phyloP scores from a whole-genome alignment of 2,888 invertebrate species.

The Archips crataeganus region DNA sequence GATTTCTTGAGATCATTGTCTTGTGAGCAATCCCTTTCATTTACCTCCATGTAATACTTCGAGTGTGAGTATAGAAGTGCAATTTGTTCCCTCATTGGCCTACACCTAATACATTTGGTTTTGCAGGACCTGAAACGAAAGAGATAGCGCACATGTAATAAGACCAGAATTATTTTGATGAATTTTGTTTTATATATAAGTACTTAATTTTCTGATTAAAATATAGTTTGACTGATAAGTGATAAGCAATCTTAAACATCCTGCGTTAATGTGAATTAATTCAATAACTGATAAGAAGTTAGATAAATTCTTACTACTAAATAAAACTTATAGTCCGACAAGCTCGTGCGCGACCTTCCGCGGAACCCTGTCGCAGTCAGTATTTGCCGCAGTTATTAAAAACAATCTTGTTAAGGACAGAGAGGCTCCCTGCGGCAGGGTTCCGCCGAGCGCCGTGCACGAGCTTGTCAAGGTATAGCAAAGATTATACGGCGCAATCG shows the following conservation, averaged over 20 bases:
- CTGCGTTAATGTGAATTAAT: neutral
- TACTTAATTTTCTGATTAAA: neutral
- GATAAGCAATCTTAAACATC: slow-evolving; percentile 7
- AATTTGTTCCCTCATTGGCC: slow-evolving; percentile 57
- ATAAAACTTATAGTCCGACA: neutral
- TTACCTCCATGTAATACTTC: slow-evolving; percentile 49
- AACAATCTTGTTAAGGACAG: too few species aligned
- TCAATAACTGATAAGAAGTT: neutral
- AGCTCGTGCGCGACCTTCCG: too few species aligned
- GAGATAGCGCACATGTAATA: neutral
- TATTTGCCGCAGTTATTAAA: too few species aligned
- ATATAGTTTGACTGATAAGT: slow-evolving; percentile 1
- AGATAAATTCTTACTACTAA: neutral
- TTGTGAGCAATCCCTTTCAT: slow-evolving; percentile 64
- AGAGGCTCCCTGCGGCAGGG: too few species aligned
- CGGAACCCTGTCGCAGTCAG: too few species aligned
- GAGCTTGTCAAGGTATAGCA: too few species aligned
- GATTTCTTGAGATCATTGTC: slow-evolving; percentile 61
- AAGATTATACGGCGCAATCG: neutral
- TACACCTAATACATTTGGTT: slow-evolving; percentile 60
- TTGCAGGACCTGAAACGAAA: slow-evolving; percentile 62
- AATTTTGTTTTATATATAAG: neutral
- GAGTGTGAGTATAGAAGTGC: slow-evolving; percentile 36
- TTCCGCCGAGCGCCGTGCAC: too few species aligned
- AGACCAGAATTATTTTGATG: neutral